Percentiles rank a stretch among this genome's conserved stretches.
Evolutionary conservation across 1,140 invertebrate species (phyloP).

Genomic region (Drosophila ambigua): DNA sequence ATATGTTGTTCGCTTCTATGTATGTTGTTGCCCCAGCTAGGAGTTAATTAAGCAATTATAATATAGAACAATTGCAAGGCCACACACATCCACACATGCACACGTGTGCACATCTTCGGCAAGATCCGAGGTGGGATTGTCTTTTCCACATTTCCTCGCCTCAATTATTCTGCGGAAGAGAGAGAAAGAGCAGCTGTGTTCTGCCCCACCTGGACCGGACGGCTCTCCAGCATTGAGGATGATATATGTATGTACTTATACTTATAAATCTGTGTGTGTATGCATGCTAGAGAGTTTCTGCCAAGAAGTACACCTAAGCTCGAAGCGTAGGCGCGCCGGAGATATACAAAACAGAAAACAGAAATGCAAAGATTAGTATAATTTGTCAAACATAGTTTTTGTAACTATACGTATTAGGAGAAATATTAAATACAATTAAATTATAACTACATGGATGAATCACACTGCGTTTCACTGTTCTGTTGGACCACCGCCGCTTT

Average conservation of each 20-base stretch:
- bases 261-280: conserved; percentile 36
- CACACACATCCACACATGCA: conserved; percentile 6
- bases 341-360: conserved; percentile 18
- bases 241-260: conserved; percentile 37
- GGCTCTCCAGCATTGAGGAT: conserved; percentile 36
- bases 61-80: conserved; percentile 63
- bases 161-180: too few species aligned
- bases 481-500: conserved; percentile 75
- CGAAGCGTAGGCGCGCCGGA: conserved; percentile 47
- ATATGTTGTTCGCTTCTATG: conserved; percentile 38
- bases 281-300: conserved; percentile 64
- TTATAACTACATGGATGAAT: conserved; percentile 60
- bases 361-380: conserved; percentile 77
- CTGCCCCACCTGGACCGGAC: conserved; percentile 26
- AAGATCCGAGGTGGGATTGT: conserved; percentile 32
- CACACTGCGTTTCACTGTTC: conserved; percentile 9
- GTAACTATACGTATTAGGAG: conserved; percentile 63
- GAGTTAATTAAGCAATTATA: conserved; percentile 56
- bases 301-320: conserved; percentile 47
- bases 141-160: not conserved
- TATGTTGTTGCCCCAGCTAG: conserved; percentile 57
- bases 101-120: conserved; percentile 41
- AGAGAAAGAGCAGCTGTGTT: not conserved
- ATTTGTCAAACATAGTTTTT: conserved; percentile 76
- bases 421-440: conserved; percentile 73